Percentiles rank a stretch among this genome's conserved stretches.
Evolutionary conservation across 1,140 invertebrate genomes (phyloP).

Genomic region (Antheraea pernyi): DNA sequence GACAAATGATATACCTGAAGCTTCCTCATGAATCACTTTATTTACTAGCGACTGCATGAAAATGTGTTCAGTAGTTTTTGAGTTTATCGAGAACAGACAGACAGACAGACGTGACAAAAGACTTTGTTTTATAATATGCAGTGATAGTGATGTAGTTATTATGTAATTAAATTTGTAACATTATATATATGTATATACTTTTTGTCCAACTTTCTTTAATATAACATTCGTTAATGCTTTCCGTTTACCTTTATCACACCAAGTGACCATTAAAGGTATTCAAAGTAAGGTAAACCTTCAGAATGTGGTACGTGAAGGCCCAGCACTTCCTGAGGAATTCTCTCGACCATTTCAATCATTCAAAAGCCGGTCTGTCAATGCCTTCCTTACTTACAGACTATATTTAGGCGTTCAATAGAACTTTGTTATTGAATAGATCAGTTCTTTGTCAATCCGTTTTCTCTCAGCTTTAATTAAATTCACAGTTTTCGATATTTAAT

Average conservation of each 20-base stretch:
- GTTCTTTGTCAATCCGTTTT: not conserved
- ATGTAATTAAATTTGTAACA: no score
- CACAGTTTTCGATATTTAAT: not conserved
- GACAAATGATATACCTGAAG: no score
- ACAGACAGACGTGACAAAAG: no score
- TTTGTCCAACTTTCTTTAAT: no score
- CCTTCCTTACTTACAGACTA: slow-evolving; percentile 22
- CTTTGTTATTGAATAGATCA: slow-evolving; percentile 3
- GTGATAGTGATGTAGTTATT: no score
- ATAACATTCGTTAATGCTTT: no score
- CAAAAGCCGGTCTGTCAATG: slow-evolving; percentile 44
- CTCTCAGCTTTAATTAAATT: not conserved
- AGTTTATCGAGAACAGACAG: no score
- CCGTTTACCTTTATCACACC: not conserved
- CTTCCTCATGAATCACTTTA: no score
- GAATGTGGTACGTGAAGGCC: slow-evolving; percentile 27
- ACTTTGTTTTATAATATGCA: no score
- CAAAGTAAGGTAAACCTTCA: not conserved
- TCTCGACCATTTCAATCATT: slow-evolving; percentile 46
- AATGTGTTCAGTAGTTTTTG: no score
- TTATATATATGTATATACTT: no score
- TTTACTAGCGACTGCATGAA: no score
- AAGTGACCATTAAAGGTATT: not conserved
- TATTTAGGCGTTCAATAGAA: slow-evolving; percentile 20
- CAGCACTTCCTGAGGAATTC: slow-evolving; percentile 23